phyloP scores from a whole-genome alignment of 37 sponge, comb jelly and placozoan genomes.

The Diacarnus erythraeanus region DNA sequence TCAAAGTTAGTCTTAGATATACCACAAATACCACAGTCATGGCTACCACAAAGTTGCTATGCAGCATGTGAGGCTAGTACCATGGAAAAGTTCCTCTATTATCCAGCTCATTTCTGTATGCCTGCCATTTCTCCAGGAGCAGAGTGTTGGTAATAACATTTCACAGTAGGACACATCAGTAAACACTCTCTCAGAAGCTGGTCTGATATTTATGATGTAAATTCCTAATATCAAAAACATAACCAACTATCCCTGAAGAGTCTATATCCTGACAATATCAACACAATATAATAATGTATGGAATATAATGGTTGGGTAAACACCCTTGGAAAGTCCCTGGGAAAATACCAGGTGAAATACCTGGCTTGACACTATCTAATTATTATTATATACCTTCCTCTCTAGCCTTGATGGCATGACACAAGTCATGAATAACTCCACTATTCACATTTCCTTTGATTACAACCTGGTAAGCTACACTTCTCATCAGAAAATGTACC shows the following conservation, averaged over 20 bases:
- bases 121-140: constrained; percentile 22
- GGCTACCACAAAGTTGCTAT: constrained; percentile 31
- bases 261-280: not conserved
- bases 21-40: constrained; percentile 74
- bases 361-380: too few species aligned
- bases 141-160: not conserved
- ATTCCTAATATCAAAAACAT: too few species aligned
- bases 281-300: too few species aligned
- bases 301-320: too few species aligned
- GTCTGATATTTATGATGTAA: not conserved
- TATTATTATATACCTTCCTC: constrained; percentile 19
- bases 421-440: constrained; percentile 54
- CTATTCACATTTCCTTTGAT: constrained; percentile 20
- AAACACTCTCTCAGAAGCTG: not conserved
- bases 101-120: constrained; percentile 16
- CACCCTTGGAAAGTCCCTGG: not conserved
- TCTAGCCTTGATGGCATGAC: constrained; percentile 54
- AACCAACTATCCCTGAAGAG: too few species aligned
- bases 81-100: constrained; percentile 59
- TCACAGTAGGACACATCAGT: constrained; percentile 5
- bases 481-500: too few species aligned
- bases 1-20: constrained; percentile 60
- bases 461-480: constrained; percentile 61
- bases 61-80: constrained; percentile 38
- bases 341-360: not conserved